Evolutionary conservation across 2,113 vertebrate species (phyloP).

Genomic region (Thunnus thynnus): DNA sequence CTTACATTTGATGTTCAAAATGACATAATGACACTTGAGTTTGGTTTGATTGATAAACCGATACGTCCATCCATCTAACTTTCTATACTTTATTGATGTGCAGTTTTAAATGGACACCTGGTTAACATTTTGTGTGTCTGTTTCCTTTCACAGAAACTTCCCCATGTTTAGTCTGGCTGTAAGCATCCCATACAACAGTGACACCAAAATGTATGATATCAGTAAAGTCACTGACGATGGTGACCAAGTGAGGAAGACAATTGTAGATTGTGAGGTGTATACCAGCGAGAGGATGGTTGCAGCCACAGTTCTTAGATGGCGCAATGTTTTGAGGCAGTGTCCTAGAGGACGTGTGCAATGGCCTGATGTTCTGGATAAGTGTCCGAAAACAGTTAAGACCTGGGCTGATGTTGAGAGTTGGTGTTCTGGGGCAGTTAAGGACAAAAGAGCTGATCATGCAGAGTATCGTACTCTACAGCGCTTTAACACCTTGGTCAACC

Average conservation of each 20-base stretch:
- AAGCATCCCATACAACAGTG: neutral
- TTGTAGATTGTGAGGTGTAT: neutral
- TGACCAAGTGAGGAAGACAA: fast-evolving
- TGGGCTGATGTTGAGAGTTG: fast-evolving
- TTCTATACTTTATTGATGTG: no score
- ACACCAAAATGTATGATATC: fast-evolving
- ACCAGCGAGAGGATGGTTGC: neutral
- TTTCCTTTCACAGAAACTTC: neutral
- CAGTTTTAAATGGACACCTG: neutral
- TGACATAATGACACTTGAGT: no score
- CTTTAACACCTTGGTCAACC: neutral
- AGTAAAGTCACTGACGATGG: fast-evolving
- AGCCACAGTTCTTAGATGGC: slow-evolving; percentile 33
- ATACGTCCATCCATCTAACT: no score
- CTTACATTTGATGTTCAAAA: no score
- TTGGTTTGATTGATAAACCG: no score
- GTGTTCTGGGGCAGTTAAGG: fast-evolving
- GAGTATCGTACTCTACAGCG: slow-evolving; percentile 11
- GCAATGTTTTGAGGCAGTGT: slow-evolving; percentile 1
- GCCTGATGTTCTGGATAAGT: fast-evolving
- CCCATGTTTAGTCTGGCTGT: slow-evolving; percentile 47
- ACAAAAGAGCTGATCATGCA: neutral
- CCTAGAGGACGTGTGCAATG: neutral
- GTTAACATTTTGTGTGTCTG: neutral
- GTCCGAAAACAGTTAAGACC: fast-evolving